phyloP scores from a whole-genome alignment of 2,113 vertebrate genomes.

The Macaca nemestrina region DNA sequence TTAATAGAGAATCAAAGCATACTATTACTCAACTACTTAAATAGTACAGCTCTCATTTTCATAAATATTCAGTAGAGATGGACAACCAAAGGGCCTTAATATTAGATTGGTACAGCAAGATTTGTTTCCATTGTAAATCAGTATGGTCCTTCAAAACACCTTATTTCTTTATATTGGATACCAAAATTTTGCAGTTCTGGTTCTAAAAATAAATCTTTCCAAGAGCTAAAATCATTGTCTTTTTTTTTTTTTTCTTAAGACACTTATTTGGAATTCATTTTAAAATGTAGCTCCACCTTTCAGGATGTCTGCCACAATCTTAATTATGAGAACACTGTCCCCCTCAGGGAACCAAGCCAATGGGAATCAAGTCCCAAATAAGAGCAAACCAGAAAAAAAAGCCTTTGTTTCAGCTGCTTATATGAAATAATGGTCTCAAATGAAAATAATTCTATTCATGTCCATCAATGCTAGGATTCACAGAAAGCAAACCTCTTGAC shows the following conservation, averaged over 20 bases:
- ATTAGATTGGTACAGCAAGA: not conserved
- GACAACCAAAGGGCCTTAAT: not conserved
- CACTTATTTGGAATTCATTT: constrained; percentile 39
- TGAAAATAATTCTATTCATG: constrained; percentile 56
- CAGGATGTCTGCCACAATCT: constrained; percentile 33
- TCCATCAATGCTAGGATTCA: constrained; percentile 19
- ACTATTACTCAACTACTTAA: constrained; percentile 19
- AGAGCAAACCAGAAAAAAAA: constrained; percentile 57
- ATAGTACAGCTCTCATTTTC: not conserved
- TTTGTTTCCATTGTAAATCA: constrained; percentile 2
- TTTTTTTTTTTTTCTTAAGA: constrained; percentile 10
- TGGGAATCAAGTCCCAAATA: constrained; percentile 47
- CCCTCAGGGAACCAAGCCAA: constrained; percentile 38
- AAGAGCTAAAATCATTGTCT: constrained; percentile 34
- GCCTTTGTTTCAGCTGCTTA: constrained; percentile 59
- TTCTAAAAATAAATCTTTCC: constrained; percentile 49
- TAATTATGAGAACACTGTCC: constrained; percentile 56
- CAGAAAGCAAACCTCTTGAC: constrained; percentile 56
- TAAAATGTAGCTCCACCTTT: constrained; percentile 14
- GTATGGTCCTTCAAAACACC: constrained; percentile 17
- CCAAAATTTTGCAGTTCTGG: constrained; percentile 38
- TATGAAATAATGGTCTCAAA: constrained; percentile 56
- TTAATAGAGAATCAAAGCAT: not conserved
- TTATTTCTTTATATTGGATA: constrained; percentile 5
- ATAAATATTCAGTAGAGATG: constrained; percentile 5